A percentile compares a stretch with the other conserved stretches of the same genome.
Evolutionary conservation across 2,888 invertebrate genomes (phyloP).

Genomic region (Caenorhabditis becei): DNA sequence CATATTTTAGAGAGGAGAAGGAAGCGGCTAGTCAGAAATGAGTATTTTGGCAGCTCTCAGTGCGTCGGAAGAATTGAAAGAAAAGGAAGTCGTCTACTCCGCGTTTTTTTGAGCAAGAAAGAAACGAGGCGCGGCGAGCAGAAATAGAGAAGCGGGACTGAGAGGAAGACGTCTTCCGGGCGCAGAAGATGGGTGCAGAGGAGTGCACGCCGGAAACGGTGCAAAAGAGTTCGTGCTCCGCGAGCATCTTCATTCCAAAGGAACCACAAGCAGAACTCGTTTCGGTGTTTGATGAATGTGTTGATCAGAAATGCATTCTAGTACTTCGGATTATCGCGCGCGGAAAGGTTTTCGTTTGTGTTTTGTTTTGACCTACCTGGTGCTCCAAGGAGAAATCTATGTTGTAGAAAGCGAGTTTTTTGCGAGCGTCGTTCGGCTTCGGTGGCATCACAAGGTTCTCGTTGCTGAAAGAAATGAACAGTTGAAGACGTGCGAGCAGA

Average conservation of each 20-base stretch:
- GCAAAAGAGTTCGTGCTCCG: not conserved
- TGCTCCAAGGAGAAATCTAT: conserved; percentile 98
- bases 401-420: conserved; percentile 89
- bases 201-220: conserved; percentile 11
- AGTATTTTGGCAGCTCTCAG: conserved; percentile 9
- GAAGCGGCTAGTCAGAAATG: conserved; percentile 12
- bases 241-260: not conserved
- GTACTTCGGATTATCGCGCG: not conserved
- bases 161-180: conserved; percentile 7
- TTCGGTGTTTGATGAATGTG: not conserved
- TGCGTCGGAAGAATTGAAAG: conserved; percentile 10
- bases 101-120: conserved; percentile 11
- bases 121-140: conserved; percentile 13
- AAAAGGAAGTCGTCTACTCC: conserved; percentile 31
- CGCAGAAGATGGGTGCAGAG: conserved; percentile 6
- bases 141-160: conserved; percentile 24
- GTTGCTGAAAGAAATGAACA: conserved; percentile 84
- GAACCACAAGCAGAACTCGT: not conserved
- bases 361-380: conserved; percentile 87
- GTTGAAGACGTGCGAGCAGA: conserved; percentile 6
- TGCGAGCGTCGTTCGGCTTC: conserved; percentile 89
- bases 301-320: conserved; percentile 11
- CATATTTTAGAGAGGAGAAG: conserved; percentile 7
- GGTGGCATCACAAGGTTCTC: conserved; percentile 96
- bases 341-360: not conserved